Evolutionary conservation across 2,888 invertebrate genomes (phyloP).

Genomic region (Nemoura dubitans): DNA sequence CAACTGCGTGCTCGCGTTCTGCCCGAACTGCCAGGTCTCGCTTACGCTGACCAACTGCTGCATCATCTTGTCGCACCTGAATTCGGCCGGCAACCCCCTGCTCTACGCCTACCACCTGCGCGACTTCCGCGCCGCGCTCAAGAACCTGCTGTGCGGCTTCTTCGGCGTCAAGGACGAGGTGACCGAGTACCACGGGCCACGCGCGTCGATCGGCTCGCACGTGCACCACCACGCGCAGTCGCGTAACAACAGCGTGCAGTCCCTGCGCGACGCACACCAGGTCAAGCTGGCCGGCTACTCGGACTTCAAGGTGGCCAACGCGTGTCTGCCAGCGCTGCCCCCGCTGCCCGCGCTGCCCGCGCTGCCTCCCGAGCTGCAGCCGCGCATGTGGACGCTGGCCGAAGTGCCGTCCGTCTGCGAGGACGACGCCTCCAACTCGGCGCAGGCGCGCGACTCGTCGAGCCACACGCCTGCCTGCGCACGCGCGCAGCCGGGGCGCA

Average conservation of each 20-base stretch:
- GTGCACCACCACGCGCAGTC: conserved; percentile 21
- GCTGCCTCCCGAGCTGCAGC: conserved; percentile 30
- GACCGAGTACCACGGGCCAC: conserved; percentile 22
- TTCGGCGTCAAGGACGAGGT: conserved; percentile 40
- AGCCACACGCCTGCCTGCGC: background rate
- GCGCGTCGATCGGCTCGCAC: conserved; percentile 25
- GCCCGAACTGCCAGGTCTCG: conserved; percentile 74
- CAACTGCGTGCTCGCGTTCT: conserved; percentile 89
- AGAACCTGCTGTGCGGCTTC: conserved; percentile 58
- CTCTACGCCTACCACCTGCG: conserved; percentile 92
- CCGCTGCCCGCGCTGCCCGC: conserved; percentile 37
- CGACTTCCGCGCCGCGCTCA: conserved; percentile 83
- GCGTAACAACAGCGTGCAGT: conserved; percentile 45
- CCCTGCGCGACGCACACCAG: conserved; percentile 38
- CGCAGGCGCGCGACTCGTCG: background rate
- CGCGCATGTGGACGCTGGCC: conserved; percentile 47
- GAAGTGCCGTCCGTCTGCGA: conserved; percentile 48
- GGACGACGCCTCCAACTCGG: conserved; percentile 41
- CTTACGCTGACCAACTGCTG: conserved; percentile 78
- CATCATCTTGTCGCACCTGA: conserved; percentile 92
- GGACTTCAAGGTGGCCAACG: conserved; percentile 31
- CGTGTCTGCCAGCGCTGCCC: conserved; percentile 38
- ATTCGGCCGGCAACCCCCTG: conserved; percentile 91
- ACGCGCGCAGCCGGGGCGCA: background rate
- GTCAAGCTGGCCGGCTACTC: background rate